phyloP scores from a whole-genome alignment of 1,140 invertebrate genomes.

The Drosophila serrata region DNA sequence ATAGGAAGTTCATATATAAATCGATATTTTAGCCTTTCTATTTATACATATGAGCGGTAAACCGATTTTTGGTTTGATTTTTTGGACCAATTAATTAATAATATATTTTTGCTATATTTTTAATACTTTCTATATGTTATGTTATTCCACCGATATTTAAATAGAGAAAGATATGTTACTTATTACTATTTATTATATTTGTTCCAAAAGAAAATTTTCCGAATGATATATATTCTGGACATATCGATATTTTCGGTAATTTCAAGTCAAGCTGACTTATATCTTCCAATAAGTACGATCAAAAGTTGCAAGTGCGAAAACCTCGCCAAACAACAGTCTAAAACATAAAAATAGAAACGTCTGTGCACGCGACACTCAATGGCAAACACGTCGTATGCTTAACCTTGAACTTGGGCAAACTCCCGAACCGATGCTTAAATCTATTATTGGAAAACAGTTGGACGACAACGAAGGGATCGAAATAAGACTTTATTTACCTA shows the following conservation, averaged over 20 bases:
- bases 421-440: background rate
- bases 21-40: no score
- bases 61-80: no score
- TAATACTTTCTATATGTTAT: background rate
- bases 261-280: background rate
- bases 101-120: no score
- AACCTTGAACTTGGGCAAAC: constrained; percentile 23
- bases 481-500: constrained; percentile 1
- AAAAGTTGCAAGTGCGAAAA: background rate
- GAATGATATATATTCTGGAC: no score
- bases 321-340: background rate
- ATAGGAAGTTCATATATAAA: no score
- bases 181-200: no score
- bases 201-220: no score
- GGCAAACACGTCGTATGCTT: constrained; percentile 19
- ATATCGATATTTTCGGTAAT: background rate
- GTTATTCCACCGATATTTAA: no score
- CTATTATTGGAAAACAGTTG: constrained; percentile 6
- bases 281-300: background rate
- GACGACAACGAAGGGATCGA: background rate
- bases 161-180: no score
- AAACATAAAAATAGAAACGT: background rate
- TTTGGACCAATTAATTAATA: no score
- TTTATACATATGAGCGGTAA: no score
- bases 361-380: constrained; percentile 9